Evolutionary conservation across 2,888 invertebrate genomes (phyloP), one percentile per base, ranked within the genome.

Genomic region (Bimastos eiseni): DNA sequence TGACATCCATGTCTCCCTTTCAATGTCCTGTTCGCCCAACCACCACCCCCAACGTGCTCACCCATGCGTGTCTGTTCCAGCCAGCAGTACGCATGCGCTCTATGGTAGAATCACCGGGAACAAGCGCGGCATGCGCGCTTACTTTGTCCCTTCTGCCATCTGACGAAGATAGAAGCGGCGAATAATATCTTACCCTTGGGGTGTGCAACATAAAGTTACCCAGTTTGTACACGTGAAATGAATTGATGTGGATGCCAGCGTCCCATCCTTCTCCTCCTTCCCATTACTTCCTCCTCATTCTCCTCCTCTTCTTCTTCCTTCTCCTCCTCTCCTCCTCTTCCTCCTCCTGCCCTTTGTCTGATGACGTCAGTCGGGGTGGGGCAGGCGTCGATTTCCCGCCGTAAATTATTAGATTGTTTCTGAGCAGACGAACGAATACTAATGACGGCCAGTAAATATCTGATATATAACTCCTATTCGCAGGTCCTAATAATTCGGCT

Each of bases 1-100:
- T 70, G 70, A 70, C 70, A n/a, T 70, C 70, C 70, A 70, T 70
- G 30, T n/a, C 70, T 70, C n/a, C 70, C 70, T 70, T 70, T 70
- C n/a, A 70, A 6, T n/a, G 17, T 8, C 70, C 70, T 49, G 5
- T 41, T 17, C 49, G 4, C 24, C 49, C 15, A 6, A 19, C 8
- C 49, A 21, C 49, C 49, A 24, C n/a, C 6, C 1, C 5, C 55
- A 11, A 70, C 70, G 11, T 0, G 70, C 8, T 70, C 70, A 70
- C 11, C 70, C 70, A 70, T 70, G 70, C 70, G 70, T 70, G 70
- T 70, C n/a, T n/a, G 30, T 70, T n/a, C 70, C 70, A 70, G 8
- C 70, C 11, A 70, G 70, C 70, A n/a, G 70, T 70, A n/a, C 70
- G 70, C 70, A n/a, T n/a, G 70, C 70, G 70, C 70, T 11, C 11